These are phyloP conservation scores for Harlomillsia oculata DNA, from an alignment of 1,140 invertebrate species.

Conservation along the genomic window DNA sequence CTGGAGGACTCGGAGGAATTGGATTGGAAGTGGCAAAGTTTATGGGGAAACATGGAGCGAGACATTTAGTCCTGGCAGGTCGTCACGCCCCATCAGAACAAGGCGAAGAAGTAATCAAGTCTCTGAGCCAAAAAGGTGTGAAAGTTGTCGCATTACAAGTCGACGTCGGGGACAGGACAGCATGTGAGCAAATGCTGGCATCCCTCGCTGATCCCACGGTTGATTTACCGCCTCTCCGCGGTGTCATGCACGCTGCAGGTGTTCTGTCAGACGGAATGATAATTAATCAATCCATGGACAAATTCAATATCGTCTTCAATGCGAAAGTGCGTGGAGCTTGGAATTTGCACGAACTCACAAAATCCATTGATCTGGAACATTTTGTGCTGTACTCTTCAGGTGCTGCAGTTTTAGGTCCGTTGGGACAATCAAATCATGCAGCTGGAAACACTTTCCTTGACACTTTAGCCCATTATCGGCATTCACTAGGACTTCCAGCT, in stretches of 20 bases:
- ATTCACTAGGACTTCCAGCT: constrained; percentile 7
- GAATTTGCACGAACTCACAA: constrained; percentile 17
- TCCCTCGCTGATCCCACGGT: background rate
- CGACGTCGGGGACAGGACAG: constrained; percentile 11
- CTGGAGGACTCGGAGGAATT: constrained; percentile 23
- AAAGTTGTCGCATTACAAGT: constrained; percentile 8
- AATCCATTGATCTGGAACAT: background rate
- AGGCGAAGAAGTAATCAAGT: background rate
- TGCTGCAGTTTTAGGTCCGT: background rate
- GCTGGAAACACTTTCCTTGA: constrained; percentile 17
- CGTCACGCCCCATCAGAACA: constrained; percentile 3
- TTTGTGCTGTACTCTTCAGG: constrained; percentile 14
- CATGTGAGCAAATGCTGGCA: constrained; percentile 13
- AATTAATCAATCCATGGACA: constrained; percentile 1
- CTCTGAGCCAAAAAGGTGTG: background rate
- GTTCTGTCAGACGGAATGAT: constrained; percentile 1
- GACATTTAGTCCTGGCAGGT: constrained; percentile 18
- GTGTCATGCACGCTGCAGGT: constrained; percentile 23
- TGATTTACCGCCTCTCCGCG: constrained; percentile 8
- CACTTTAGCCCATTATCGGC: constrained; percentile 7
- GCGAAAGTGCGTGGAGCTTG: constrained; percentile 16
- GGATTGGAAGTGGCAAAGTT: constrained; percentile 25
- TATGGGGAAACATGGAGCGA: constrained; percentile 17
- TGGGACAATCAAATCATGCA: constrained; percentile 10
- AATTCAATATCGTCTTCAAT: constrained; percentile 8